Conservation (phyloP, 2,113 vertebrate species). For the Marmota monax region DNA sequence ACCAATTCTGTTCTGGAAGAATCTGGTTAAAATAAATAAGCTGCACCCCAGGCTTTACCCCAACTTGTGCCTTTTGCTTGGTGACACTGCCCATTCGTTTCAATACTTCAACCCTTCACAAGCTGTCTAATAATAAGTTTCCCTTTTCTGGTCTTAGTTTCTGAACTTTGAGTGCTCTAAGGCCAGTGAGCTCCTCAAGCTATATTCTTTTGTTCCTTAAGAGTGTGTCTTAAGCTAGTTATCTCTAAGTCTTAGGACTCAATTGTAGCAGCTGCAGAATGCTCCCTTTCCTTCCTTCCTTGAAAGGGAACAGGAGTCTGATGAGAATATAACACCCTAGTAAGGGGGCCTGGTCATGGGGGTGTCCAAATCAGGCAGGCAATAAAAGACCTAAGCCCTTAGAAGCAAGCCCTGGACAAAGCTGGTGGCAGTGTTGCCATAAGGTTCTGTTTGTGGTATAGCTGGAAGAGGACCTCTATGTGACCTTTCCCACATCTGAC, state of each 20-base stretch:
- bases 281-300: not conserved
- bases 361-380: conserved; percentile 47
- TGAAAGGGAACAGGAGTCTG: conserved; percentile 46
- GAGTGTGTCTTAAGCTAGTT: conserved; percentile 36
- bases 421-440: not conserved
- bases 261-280: conserved; percentile 52
- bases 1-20: not conserved
- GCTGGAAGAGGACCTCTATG: not conserved
- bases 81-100: not conserved
- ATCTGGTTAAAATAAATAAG: conserved; percentile 20
- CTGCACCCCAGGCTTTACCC: not conserved
- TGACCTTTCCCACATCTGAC: not conserved
- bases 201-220: conserved; percentile 52
- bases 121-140: not conserved
- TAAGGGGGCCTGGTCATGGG: conserved; percentile 25
- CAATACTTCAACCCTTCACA: not conserved
- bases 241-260: not conserved
- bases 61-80: conserved; percentile 38
- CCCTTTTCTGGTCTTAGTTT: conserved; percentile 33
- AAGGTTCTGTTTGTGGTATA: conserved; percentile 15
- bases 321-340: conserved; percentile 32
- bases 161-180: conserved; percentile 26
- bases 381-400: conserved; percentile 51
- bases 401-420: conserved; percentile 27
- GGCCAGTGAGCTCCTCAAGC: not conserved